Conservation (phyloP, 2,888 invertebrate genomes). For the Colletes collaris region DNA sequence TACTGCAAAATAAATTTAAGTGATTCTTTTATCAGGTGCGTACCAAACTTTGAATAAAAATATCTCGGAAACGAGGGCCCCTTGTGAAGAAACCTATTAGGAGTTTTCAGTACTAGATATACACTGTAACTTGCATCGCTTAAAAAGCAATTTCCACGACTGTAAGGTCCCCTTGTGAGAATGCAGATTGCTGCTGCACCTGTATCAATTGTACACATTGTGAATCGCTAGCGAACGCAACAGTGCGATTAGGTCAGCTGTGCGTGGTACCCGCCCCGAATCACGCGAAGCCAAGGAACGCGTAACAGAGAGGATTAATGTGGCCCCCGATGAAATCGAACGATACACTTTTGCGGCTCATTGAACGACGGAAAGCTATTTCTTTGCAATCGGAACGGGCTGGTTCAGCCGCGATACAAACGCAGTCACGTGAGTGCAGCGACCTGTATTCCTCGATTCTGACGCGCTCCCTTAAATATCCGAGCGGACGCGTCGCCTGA, state of each 20-base stretch:
- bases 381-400: conserved; percentile 16
- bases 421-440: conserved; percentile 42
- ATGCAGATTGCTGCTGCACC: conserved; percentile 38
- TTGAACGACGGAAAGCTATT: conserved; percentile 27
- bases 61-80: too few species aligned
- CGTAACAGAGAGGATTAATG: not conserved
- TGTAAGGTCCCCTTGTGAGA: too few species aligned
- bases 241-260: conserved; percentile 25
- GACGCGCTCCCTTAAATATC: conserved; percentile 30
- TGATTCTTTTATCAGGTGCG: too few species aligned
- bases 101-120: too few species aligned
- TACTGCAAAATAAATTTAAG: too few species aligned
- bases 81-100: too few species aligned
- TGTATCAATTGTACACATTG: conserved; percentile 32
- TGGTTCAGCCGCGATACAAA: conserved; percentile 28
- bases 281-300: conserved; percentile 22
- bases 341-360: conserved; percentile 12
- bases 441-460: conserved; percentile 42
- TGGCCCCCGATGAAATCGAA: conserved; percentile 1
- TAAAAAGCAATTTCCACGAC: too few species aligned
- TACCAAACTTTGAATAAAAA: too few species aligned
- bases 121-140: too few species aligned
- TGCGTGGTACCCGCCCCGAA: conserved; percentile 6
- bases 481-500: not conserved
- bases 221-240: not conserved